Percentiles rank a stretch among this genome's conserved stretches.
Evolutionary conservation across 1,140 invertebrate genomes (phyloP).

Genomic region (Copidosoma floridanum): DNA sequence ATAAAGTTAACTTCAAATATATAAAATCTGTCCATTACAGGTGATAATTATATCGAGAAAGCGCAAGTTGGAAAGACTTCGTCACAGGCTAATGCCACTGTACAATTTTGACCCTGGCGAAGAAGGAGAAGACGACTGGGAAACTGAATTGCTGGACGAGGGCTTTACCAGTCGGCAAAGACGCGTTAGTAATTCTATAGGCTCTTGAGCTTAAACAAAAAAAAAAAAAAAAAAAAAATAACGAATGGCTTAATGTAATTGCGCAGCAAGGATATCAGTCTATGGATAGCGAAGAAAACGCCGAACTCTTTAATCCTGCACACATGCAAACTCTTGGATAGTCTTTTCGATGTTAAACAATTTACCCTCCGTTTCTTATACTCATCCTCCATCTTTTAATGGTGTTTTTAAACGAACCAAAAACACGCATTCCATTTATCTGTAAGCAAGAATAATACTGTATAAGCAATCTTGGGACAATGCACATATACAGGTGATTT

Average conservation of each 20-base stretch:
- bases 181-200: slow-evolving; percentile 47
- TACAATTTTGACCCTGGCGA: slow-evolving; percentile 67
- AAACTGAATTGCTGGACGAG: slow-evolving; percentile 60
- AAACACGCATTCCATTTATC: neutral
- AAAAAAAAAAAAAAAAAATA: slow-evolving; percentile 33
- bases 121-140: slow-evolving; percentile 63
- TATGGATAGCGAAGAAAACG: slow-evolving; percentile 51
- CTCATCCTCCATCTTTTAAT: too few relatives aligned
- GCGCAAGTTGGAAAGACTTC: slow-evolving; percentile 59
- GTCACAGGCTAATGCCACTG: slow-evolving; percentile 66
- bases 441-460: neutral
- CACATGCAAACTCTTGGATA: slow-evolving; percentile 16
- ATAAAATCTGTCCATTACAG: too few relatives aligned
- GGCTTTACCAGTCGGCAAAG: slow-evolving; percentile 47
- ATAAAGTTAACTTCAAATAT: too few relatives aligned
- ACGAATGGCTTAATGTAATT: slow-evolving; percentile 41
- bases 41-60: slow-evolving; percentile 56
- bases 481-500: slow-evolving; percentile 11
- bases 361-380: too few relatives aligned
- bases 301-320: slow-evolving; percentile 45
- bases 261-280: slow-evolving; percentile 52
- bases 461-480: slow-evolving; percentile 7
- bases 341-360: slow-evolving; percentile 9
- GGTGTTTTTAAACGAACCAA: slow-evolving; percentile 13
- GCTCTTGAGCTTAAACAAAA: slow-evolving; percentile 30